Evolutionary conservation across 2,113 vertebrate species (phyloP).

Genomic region (Zapus hudsonius): DNA sequence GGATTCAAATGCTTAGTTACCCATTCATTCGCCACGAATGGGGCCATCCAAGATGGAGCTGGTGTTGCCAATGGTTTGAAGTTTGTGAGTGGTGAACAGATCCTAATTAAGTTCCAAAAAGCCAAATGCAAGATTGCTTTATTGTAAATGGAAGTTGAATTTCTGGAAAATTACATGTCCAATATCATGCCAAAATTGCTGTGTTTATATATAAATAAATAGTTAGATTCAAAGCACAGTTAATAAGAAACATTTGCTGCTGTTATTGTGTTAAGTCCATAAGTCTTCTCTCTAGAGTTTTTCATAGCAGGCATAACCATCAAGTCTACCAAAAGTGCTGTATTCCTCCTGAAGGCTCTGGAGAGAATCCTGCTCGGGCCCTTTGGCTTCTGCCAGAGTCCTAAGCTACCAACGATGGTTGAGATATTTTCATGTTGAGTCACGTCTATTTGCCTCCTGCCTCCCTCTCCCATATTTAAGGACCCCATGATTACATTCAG

Average conservation of each 20-base stretch:
- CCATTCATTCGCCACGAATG: neutral
- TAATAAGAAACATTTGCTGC: neutral
- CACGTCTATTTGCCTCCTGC: neutral
- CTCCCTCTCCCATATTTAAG: neutral
- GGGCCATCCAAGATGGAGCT: neutral
- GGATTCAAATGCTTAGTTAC: neutral
- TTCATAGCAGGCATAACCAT: neutral
- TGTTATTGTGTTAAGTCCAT: slow-evolving; percentile 3
- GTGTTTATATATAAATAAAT: neutral
- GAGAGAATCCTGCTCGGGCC: neutral
- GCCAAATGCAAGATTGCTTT: slow-evolving; percentile 3
- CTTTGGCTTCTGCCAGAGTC: neutral
- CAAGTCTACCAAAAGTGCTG: neutral
- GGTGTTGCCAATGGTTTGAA: neutral
- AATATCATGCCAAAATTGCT: neutral
- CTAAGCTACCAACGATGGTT: neutral
- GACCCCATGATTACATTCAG: neutral
- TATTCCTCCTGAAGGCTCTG: neutral
- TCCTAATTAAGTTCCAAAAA: slow-evolving; percentile 31
- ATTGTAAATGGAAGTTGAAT: neutral
- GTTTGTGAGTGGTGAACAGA: slow-evolving; percentile 15
- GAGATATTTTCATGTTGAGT: neutral
- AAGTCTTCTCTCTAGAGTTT: neutral
- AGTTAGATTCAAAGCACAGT: neutral
- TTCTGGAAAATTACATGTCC: neutral